Percentiles rank a stretch among this genome's conserved stretches.
Conservation (phyloP, 1,140 invertebrate genomes). For the Euwallacea fornicatus region DNA sequence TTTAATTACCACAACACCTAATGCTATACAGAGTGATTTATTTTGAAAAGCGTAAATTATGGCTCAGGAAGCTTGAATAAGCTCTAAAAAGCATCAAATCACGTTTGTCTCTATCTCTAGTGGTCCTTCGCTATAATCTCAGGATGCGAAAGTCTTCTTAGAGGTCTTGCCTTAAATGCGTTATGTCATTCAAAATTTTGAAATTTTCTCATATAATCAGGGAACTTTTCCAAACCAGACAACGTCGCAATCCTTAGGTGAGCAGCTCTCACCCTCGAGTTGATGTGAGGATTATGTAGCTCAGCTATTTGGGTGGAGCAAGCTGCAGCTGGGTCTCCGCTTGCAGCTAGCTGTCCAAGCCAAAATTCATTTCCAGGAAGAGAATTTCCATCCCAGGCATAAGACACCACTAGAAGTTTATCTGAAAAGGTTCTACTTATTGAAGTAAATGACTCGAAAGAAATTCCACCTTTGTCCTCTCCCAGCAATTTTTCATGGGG, state of each 20-base stretch:
- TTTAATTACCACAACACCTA: too few relatives aligned
- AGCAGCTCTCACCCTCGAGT: slow-evolving; percentile 43
- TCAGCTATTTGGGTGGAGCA: slow-evolving; percentile 61
- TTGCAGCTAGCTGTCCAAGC: slow-evolving; percentile 50
- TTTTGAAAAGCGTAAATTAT: too few relatives aligned
- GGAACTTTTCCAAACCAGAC: slow-evolving; percentile 10
- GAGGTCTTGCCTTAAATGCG: too few relatives aligned
- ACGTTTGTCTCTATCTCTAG: too few relatives aligned
- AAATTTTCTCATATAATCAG: slow-evolving; percentile 12
- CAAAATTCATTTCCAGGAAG: slow-evolving; percentile 67
- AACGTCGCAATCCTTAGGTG: slow-evolving; percentile 41
- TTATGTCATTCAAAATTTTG: too few relatives aligned
- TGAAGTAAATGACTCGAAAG: not conserved
- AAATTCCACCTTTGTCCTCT: slow-evolving; percentile 27
- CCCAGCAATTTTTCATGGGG: slow-evolving; percentile 53
- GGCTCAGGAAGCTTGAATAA: too few relatives aligned
- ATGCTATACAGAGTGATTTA: too few relatives aligned
- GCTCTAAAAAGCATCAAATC: too few relatives aligned
- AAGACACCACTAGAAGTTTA: slow-evolving; percentile 64
- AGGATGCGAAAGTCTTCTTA: too few relatives aligned
- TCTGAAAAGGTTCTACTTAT: slow-evolving; percentile 32
- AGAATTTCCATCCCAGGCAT: slow-evolving; percentile 70
- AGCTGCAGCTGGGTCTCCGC: slow-evolving; percentile 66
- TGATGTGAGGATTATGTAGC: slow-evolving; percentile 62
- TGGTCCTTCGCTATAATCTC: too few relatives aligned